Evolutionary conservation across 2,797 vertebrate genomes (phyloP).

Genomic region (Austrolebias charrua): DNA sequence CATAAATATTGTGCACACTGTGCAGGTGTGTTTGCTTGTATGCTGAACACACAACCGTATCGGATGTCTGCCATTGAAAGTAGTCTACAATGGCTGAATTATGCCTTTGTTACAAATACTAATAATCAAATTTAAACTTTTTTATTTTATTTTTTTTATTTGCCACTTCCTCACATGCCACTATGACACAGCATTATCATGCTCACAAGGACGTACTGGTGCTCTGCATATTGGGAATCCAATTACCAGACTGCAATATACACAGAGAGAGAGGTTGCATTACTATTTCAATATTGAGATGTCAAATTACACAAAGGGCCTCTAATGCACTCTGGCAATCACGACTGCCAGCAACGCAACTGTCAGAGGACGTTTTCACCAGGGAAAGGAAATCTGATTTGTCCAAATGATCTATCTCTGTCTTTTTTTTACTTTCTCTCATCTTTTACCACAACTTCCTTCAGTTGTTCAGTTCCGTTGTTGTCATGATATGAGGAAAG

Average conservation of each 20-base stretch:
- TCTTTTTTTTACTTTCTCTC: conserved; percentile 5
- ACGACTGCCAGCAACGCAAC: conserved; percentile 65
- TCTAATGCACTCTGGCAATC: conserved; percentile 78
- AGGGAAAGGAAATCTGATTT: conserved; percentile 69
- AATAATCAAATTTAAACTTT: conserved; percentile 15
- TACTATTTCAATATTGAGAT: conserved; percentile 80
- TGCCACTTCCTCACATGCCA: conserved; percentile 21
- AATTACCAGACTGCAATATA: conserved; percentile 75
- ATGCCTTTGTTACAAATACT: conserved; percentile 14
- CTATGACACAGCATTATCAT: conserved; percentile 66
- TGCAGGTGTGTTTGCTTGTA: conserved; percentile 45
- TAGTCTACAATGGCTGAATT: conserved; percentile 8
- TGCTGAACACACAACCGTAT: not conserved
- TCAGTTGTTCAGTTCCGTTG: conserved; percentile 47
- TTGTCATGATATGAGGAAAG: too few relatives aligned
- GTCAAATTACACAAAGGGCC: conserved; percentile 77
- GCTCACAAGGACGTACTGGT: conserved; percentile 67
- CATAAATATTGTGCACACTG: conserved; percentile 32
- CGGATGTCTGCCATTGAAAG: not conserved
- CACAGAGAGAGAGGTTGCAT: conserved; percentile 73
- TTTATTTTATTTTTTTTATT: not conserved
- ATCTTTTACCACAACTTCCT: conserved; percentile 59
- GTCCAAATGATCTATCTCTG: conserved; percentile 34
- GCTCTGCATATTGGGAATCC: conserved; percentile 66
- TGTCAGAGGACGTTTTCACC: conserved; percentile 71